These are phyloP conservation scores for Ptilodon capucinus DNA, from an alignment of 2,888 invertebrate species.

Conservation along the genomic window DNA sequence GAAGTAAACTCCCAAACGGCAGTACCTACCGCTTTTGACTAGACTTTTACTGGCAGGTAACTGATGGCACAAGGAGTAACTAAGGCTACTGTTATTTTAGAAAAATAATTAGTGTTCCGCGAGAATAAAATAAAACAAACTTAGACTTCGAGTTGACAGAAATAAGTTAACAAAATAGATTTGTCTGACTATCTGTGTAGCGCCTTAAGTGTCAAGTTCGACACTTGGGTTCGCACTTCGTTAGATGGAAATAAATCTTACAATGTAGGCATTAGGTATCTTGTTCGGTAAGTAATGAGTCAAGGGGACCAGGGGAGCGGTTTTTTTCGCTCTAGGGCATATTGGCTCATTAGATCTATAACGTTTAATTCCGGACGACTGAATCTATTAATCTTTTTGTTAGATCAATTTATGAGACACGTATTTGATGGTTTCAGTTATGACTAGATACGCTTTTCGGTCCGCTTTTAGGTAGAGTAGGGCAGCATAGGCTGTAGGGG, in stretches of 20 bases:
- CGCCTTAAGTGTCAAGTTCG: constrained; percentile 20
- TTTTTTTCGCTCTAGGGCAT: constrained; percentile 18
- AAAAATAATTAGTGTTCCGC: too few relatives aligned
- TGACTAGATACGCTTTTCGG: too few relatives aligned
- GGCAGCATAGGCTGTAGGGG: too few relatives aligned
- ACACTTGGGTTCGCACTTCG: constrained; percentile 36
- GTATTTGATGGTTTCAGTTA: neutral
- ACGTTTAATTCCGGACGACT: constrained; percentile 7
- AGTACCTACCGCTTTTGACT: too few relatives aligned
- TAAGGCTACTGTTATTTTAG: too few relatives aligned
- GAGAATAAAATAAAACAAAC: too few relatives aligned
- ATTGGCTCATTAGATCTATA: constrained; percentile 13
- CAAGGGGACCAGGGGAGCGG: constrained; percentile 25
- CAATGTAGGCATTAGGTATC: constrained; percentile 4
- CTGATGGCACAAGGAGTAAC: too few relatives aligned
- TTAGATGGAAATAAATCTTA: constrained; percentile 23
- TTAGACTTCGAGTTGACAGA: too few relatives aligned
- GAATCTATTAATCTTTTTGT: constrained; percentile 5
- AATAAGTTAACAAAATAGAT: neutral
- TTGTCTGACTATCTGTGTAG: constrained; percentile 3
- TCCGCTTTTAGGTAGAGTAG: too few relatives aligned
- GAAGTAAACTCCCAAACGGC: too few relatives aligned
- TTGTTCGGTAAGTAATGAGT: constrained; percentile 30
- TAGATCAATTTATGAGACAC: constrained; percentile 1
- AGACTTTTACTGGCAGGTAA: too few relatives aligned